Conservation (phyloP, 2,888 invertebrate genomes). For the Tolmerus cingulatus region DNA sequence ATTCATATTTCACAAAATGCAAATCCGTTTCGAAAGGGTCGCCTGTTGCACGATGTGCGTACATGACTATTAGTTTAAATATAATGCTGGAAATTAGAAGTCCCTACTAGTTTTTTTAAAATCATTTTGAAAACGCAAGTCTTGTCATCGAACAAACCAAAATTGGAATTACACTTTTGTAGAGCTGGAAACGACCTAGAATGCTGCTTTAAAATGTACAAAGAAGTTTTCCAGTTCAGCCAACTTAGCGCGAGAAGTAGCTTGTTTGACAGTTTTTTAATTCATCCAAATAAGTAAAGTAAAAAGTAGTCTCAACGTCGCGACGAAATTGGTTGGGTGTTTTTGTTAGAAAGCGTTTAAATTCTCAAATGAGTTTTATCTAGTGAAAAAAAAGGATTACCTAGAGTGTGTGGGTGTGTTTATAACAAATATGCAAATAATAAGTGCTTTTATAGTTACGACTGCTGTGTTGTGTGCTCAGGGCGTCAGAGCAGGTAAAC, state of each 20-base stretch:
- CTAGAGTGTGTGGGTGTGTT: conserved; percentile 15
- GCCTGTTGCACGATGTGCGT: too few relatives aligned
- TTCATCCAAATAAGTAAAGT: background rate
- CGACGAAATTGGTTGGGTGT: conserved; percentile 35
- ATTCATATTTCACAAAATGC: background rate
- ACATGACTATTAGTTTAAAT: too few relatives aligned
- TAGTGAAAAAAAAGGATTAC: conserved; percentile 15
- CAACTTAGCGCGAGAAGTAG: background rate
- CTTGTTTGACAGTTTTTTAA: background rate
- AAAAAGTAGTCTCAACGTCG: conserved; percentile 45
- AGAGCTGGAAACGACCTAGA: background rate
- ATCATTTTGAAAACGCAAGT: too few relatives aligned
- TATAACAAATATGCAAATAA: conserved; percentile 37
- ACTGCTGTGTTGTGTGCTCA: conserved; percentile 37
- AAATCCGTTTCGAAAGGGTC: background rate
- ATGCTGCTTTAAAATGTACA: background rate
- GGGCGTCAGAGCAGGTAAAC: conserved; percentile 46
- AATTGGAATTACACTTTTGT: too few relatives aligned
- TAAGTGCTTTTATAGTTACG: conserved; percentile 38
- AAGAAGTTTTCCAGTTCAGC: background rate
- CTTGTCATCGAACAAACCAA: too few relatives aligned
- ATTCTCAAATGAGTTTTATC: background rate
- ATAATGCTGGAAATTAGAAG: background rate
- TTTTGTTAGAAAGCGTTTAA: background rate
- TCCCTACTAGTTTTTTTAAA: too few relatives aligned